Evolutionary conservation across 2,797 vertebrate genomes (phyloP).

Genomic region (Meda fulgida): DNA sequence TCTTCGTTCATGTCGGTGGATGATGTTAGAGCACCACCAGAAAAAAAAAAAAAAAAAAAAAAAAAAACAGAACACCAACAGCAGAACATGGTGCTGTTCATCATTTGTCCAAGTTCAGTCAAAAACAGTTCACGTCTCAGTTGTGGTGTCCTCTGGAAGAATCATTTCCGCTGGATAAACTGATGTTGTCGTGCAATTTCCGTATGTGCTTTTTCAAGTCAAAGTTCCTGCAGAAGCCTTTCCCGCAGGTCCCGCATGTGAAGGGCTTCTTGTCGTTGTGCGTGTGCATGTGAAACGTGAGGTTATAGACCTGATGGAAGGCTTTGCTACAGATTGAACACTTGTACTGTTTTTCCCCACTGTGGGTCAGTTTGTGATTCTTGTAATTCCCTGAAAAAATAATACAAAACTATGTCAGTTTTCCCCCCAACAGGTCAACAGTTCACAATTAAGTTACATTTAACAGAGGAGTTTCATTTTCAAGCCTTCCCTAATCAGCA

Average conservation of each 20-base stretch:
- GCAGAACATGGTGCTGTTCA: constrained; percentile 3
- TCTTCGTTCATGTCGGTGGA: constrained; percentile 36
- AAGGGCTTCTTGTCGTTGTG: constrained; percentile 93
- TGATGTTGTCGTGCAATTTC: constrained; percentile 85
- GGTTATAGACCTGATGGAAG: constrained; percentile 90
- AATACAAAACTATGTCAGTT: constrained; percentile 15
- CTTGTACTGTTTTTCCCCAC: constrained; percentile 90
- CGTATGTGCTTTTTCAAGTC: constrained; percentile 91
- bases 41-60: background rate
- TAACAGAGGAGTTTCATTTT: constrained; percentile 54
- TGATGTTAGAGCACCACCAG: constrained; percentile 12
- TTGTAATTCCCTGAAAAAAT: constrained; percentile 85
- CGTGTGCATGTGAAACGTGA: constrained; percentile 93
- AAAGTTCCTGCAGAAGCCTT: constrained; percentile 93
- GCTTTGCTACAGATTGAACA: constrained; percentile 91
- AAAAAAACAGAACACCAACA: accelerated
- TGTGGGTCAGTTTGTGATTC: constrained; percentile 91
- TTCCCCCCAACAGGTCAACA: constrained; percentile 54
- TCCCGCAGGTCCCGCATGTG: constrained; percentile 88
- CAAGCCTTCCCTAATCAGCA: constrained; percentile 76
- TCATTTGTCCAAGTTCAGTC: constrained; percentile 48
- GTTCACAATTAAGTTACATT: constrained; percentile 68
- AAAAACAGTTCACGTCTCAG: constrained; percentile 58
- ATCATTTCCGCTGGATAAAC: constrained; percentile 72
- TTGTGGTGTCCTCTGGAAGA: constrained; percentile 80